phyloP scores from a whole-genome alignment of 2,113 vertebrate species.

The Ageneiosus marmoratus region DNA sequence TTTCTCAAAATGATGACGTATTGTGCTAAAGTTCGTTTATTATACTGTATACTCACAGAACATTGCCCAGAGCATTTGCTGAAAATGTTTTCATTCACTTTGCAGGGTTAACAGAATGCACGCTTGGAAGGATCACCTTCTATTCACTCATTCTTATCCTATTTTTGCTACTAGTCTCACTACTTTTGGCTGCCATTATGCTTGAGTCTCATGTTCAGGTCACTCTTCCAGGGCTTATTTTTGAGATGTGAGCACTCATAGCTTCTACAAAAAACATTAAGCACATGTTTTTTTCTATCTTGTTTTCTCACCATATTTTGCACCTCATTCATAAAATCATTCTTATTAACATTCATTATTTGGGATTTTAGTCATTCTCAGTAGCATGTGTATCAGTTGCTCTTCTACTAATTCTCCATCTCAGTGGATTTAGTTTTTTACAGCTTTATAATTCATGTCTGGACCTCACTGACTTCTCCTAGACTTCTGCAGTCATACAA shows the following conservation, averaged over 20 bases:
- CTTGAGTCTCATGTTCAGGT: not conserved
- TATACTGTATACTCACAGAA: not conserved
- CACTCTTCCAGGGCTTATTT: not conserved
- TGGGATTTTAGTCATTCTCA: not conserved
- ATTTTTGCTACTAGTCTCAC: not conserved
- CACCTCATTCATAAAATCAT: not conserved
- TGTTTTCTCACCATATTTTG: not conserved
- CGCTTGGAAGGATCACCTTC: not conserved
- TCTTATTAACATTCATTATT: not conserved
- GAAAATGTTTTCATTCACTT: not conserved
- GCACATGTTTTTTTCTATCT: not conserved
- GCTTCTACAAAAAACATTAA: not conserved
- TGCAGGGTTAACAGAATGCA: not conserved
- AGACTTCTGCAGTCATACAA: not conserved
- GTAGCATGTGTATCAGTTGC: not conserved
- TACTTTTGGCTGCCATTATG: not conserved
- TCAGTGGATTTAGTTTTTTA: not conserved
- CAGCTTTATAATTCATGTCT: constrained; percentile 11
- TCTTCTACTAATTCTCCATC: not conserved
- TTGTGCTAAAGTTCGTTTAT: not conserved
- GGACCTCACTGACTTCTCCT: not conserved
- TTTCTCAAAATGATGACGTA: not conserved
- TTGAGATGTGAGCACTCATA: not conserved
- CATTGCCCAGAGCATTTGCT: not conserved
- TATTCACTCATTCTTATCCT: not conserved